These are phyloP conservation scores for Meloidogyne floridensis DNA, from an alignment of 1,140 invertebrate genomes.

Conservation along the genomic window DNA sequence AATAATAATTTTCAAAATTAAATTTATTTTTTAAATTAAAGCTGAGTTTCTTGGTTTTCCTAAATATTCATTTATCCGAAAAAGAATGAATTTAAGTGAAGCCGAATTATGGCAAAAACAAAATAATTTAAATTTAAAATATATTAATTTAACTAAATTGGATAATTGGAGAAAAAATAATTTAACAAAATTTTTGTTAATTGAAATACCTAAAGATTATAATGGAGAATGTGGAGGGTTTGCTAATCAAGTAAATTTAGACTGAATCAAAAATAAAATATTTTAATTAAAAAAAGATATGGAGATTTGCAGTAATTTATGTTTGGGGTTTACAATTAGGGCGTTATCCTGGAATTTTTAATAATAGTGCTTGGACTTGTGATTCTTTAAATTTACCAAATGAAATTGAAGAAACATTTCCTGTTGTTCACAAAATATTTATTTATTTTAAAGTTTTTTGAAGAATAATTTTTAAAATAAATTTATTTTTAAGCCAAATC, in stretches of 20 bases:
- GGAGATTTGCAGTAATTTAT: neutral
- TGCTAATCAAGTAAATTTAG: neutral
- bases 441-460: slow-evolving; percentile 4
- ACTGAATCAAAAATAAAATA: neutral
- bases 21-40: neutral
- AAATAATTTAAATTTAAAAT: slow-evolving; percentile 7
- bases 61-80: neutral
- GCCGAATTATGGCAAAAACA: neutral
- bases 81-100: neutral
- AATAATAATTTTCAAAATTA: neutral
- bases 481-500: neutral
- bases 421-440: slow-evolving; percentile 1
- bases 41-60: neutral
- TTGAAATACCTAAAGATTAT: neutral
- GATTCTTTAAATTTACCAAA: neutral
- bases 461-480: neutral
- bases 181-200: slow-evolving; percentile 10
- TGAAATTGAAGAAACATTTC: neutral
- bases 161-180: neutral
- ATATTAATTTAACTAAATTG: neutral
- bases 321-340: neutral
- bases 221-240: slow-evolving; percentile 4
- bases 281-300: neutral
- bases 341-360: slow-evolving; percentile 1
- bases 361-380: neutral